A percentile compares a stretch with the other conserved stretches of the same genome.
These are phyloP conservation scores for Phyllostomus discolor DNA, from an alignment of 2,113 vertebrate species.

Conservation along the genomic window DNA sequence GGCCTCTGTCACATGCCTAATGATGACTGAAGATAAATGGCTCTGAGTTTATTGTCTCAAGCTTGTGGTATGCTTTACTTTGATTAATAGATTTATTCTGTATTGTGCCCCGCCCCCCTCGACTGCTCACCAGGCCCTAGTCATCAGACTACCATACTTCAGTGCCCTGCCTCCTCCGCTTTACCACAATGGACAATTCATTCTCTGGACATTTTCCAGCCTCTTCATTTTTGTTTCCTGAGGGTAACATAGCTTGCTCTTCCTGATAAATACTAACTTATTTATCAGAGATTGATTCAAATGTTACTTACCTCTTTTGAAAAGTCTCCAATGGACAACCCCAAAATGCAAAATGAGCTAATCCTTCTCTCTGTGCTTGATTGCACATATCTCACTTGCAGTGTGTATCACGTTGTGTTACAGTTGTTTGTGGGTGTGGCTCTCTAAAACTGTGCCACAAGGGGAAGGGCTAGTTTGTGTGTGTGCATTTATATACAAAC, in stretches of 20 bases:
- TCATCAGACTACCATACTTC: not conserved
- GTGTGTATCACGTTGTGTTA: not conserved
- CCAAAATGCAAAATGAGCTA: not conserved
- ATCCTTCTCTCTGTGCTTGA: not conserved
- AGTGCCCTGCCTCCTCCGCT: not conserved
- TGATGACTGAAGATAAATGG: constrained; percentile 47
- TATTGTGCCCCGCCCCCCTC: not conserved
- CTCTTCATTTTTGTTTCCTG: constrained; percentile 28
- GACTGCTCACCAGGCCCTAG: not conserved
- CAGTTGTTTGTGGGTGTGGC: not conserved
- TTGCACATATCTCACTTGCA: not conserved
- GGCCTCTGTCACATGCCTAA: constrained; percentile 3
- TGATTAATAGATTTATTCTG: constrained; percentile 38
- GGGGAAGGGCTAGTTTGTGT: not conserved
- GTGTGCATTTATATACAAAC: not conserved
- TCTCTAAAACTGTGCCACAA: not conserved
- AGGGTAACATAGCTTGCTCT: not conserved
- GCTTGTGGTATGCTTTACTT: not conserved
- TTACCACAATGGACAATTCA: not conserved
- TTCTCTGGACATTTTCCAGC: not conserved
- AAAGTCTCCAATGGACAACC: not conserved
- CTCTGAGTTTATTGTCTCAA: not conserved
- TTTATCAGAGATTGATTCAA: constrained; percentile 39
- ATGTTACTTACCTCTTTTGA: not conserved
- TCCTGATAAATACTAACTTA: constrained; percentile 31